phyloP scores from a whole-genome alignment of 35 echinoderm and acorn worm species.

The Antedon bifida region DNA sequence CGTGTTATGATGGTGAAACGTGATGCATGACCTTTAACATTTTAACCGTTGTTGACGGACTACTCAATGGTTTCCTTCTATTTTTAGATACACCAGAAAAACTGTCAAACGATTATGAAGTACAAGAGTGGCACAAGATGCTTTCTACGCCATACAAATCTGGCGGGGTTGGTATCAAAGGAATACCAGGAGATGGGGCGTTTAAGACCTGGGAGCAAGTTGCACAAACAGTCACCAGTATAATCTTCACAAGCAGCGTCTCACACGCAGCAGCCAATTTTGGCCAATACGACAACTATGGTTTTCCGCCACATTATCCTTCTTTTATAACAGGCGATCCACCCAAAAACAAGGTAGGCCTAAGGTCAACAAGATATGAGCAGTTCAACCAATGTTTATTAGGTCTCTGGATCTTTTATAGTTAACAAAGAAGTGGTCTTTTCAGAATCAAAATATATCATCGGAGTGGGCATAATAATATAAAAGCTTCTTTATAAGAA shows the following conservation, averaged over 20 bases:
- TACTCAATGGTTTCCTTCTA: background rate
- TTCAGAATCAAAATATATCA: background rate
- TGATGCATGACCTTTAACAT: too few species aligned
- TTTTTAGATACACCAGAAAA: background rate
- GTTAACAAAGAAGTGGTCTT: background rate
- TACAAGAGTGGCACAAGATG: slow-evolving; percentile 12
- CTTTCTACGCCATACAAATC: background rate
- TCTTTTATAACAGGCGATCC: slow-evolving; percentile 31
- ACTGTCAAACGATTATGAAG: slow-evolving; percentile 11
- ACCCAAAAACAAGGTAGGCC: slow-evolving; percentile 30
- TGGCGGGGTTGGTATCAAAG: slow-evolving; percentile 23
- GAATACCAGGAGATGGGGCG: slow-evolving; percentile 46
- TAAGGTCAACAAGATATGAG: background rate
- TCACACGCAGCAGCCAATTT: slow-evolving; percentile 73
- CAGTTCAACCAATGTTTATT: background rate
- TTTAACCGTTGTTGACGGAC: too few species aligned
- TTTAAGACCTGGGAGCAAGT: slow-evolving; percentile 40
- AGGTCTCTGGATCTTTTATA: background rate
- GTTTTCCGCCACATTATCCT: slow-evolving; percentile 81
- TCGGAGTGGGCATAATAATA: background rate
- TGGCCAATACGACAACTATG: slow-evolving; percentile 89
- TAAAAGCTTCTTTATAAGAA: background rate
- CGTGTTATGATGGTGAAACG: too few species aligned
- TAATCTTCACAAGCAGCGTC: slow-evolving; percentile 71
- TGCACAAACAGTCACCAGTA: slow-evolving; percentile 26